phyloP scores from a whole-genome alignment of 2,888 invertebrate species.

The Noctua fimbriata region DNA sequence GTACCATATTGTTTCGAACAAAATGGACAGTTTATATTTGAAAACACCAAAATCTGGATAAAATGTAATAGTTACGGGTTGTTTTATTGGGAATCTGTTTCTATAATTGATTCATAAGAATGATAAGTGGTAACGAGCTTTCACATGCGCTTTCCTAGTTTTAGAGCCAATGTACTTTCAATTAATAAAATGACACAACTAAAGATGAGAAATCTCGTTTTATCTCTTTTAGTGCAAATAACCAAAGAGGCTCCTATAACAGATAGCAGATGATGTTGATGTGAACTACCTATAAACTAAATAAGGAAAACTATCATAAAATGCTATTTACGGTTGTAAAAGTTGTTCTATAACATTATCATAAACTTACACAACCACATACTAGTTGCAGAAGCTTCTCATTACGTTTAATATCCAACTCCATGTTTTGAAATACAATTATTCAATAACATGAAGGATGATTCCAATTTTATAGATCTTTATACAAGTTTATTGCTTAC shows the following conservation, averaged over 20 bases:
- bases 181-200: neutral
- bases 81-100: neutral
- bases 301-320: constrained; percentile 48
- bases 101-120: neutral
- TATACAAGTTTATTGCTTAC: constrained; percentile 75
- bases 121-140: neutral
- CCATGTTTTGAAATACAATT: constrained; percentile 70
- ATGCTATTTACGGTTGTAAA: constrained; percentile 60
- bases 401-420: constrained; percentile 62
- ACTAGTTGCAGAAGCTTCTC: constrained; percentile 61
- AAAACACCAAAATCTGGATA: neutral
- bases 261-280: constrained; percentile 13
- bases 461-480: constrained; percentile 67
- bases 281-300: constrained; percentile 33
- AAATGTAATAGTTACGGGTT: neutral
- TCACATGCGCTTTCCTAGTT: neutral
- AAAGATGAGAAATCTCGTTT: constrained; percentile 6
- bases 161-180: neutral
- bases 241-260: neutral
- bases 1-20: neutral
- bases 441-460: constrained; percentile 69
- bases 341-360: constrained; percentile 66
- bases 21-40: neutral
- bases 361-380: constrained; percentile 62
- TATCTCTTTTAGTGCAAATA: neutral